phyloP scores from a whole-genome alignment of 1,140 invertebrate species.

The Probaryconus sp. region DNA sequence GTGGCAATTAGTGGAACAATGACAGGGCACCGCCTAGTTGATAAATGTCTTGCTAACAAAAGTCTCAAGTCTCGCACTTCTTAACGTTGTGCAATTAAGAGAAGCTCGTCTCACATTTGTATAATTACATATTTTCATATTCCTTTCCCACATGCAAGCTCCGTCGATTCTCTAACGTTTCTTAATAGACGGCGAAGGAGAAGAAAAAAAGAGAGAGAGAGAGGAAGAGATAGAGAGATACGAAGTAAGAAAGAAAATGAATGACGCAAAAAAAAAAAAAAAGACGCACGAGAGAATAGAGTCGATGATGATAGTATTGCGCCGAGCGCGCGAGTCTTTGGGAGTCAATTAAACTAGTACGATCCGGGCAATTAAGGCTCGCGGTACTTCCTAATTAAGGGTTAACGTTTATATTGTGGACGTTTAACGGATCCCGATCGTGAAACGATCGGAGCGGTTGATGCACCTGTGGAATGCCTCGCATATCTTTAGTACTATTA shows the following conservation, averaged over 20 bases:
- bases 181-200: not conserved
- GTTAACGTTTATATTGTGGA: slow-evolving; percentile 57
- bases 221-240: slow-evolving; percentile 10
- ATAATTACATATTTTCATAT: slow-evolving; percentile 70
- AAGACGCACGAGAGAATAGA: slow-evolving; percentile 25
- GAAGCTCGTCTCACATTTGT: slow-evolving; percentile 48
- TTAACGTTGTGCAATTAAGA: slow-evolving; percentile 41
- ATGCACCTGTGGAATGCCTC: slow-evolving; percentile 54
- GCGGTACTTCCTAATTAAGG: slow-evolving; percentile 58
- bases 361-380: slow-evolving; percentile 57
- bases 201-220: slow-evolving; percentile 2
- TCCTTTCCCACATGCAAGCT: slow-evolving; percentile 59
- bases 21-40: slow-evolving; percentile 60
- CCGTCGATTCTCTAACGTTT: not conserved
- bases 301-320: slow-evolving; percentile 40
- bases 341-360: slow-evolving; percentile 56
- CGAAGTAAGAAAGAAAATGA: slow-evolving; percentile 16
- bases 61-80: slow-evolving; percentile 30
- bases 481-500: slow-evolving; percentile 41
- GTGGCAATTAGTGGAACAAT: slow-evolving; percentile 67
- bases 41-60: slow-evolving; percentile 50
- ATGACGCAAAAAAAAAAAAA: slow-evolving; percentile 16
- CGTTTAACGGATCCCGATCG: slow-evolving; percentile 56
- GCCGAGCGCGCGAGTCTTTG: slow-evolving; percentile 23
- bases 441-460: slow-evolving; percentile 45